Evolutionary conservation across 2,888 invertebrate species (phyloP), one percentile per base, ranked within the genome.

Genomic region (Sclerodermus sp.): DNA sequence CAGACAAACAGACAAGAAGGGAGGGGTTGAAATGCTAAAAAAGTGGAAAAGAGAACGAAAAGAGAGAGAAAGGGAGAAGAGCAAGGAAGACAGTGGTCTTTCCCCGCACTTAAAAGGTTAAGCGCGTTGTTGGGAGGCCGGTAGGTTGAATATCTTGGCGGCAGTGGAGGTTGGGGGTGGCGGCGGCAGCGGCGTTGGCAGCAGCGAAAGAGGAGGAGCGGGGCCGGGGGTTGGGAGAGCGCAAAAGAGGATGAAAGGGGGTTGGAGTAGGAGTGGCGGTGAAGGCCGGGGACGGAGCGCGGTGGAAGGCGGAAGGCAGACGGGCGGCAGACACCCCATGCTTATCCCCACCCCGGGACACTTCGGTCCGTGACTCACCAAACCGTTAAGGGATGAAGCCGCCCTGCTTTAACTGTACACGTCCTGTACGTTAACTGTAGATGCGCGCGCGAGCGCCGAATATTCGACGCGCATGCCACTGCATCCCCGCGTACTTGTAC

Each of bases 271-370:
- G 43, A 45, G 53, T 37, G 53, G 47, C 34, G 53, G 23, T 51
- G 59, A 53, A 38, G 55, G 56, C 59, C 23, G 23, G 23, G 23
- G 23, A 8, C 23, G 23, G 53, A 56, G 40, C 47, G 43, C 49
- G 53, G 55, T 58, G 68, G 60, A 64, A 68, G 67, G 72, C 67
- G 69, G 70, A 73, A 70, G 71, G 74, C 76, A 75, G 76, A 76
- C 76, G 68, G 74, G 70, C 74, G 75, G 73, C 75, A 76, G 76
- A 76, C 76, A 74, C 69, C 69, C 70, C 69, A 64, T 71, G 71
- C 71, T 73, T 72, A 73, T 69, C 66, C 64, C 64, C 63, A 58
- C 69, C 58, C 52, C 49, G 38, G 51, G 53, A 42, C 45, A 47
- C 53, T 50, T 54, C 49, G 65, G 64, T 70, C 69, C 72, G 68